Evolutionary conservation across 2,113 vertebrate genomes (phyloP).

Genomic region (Aptenodytes patagonicus): DNA sequence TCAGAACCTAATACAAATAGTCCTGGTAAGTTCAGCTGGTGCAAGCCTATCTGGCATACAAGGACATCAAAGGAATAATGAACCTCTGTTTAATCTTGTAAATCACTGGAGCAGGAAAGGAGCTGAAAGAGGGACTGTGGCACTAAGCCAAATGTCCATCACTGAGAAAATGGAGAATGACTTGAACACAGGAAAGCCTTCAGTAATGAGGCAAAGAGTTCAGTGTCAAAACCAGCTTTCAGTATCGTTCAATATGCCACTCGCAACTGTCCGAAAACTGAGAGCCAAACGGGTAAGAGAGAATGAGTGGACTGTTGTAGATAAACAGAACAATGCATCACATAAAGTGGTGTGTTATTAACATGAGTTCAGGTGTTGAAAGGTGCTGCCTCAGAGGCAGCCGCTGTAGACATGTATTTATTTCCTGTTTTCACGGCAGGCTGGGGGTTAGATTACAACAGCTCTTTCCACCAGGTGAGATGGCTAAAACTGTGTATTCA

Average conservation of each 20-base stretch:
- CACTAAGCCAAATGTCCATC: constrained; percentile 22
- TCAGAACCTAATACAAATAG: not conserved
- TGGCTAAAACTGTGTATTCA: not conserved
- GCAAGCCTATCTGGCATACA: not conserved
- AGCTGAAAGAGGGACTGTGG: not conserved
- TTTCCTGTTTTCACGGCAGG: constrained; percentile 7
- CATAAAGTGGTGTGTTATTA: not conserved
- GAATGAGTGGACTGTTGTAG: not conserved
- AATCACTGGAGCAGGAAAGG: constrained; percentile 53
- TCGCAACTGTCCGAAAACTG: not conserved
- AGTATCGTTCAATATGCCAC: not conserved
- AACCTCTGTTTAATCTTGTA: constrained; percentile 52
- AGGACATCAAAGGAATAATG: constrained; percentile 54
- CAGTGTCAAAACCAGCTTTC: constrained; percentile 6
- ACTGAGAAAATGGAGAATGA: constrained; percentile 18
- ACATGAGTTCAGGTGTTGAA: not conserved
- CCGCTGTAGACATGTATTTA: not conserved
- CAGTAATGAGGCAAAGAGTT: not conserved
- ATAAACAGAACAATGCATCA: not conserved
- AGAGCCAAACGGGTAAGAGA: not conserved
- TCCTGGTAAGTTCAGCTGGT: not conserved
- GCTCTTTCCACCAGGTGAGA: not conserved
- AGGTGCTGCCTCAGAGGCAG: not conserved
- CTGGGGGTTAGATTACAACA: not conserved
- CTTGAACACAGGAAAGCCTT: constrained; percentile 7